phyloP scores from a whole-genome alignment of 2,888 invertebrate species.

The Oligia latruncula region DNA sequence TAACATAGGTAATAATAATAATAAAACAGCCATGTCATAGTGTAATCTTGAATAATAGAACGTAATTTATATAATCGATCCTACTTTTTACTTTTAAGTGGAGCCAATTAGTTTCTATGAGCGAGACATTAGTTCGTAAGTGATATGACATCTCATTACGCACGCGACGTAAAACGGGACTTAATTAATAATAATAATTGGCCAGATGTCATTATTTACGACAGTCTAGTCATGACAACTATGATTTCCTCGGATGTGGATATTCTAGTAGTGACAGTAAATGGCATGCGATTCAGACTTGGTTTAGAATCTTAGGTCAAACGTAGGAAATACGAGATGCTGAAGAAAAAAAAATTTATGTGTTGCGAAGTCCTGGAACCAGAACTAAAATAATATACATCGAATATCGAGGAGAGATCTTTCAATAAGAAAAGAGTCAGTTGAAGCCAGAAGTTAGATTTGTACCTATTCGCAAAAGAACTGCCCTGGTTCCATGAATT shows the following conservation, averaged over 20 bases:
- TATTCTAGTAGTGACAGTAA: background rate
- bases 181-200: background rate
- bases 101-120: constrained; percentile 26
- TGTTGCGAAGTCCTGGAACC: no score
- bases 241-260: background rate
- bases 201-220: background rate
- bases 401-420: background rate
- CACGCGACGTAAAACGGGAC: background rate
- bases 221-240: background rate
- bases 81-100: constrained; percentile 37
- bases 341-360: no score
- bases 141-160: constrained; percentile 7
- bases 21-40: constrained; percentile 20
- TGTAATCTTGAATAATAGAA: constrained; percentile 34
- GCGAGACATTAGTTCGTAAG: background rate
- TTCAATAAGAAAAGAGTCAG: background rate
- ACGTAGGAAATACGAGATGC: background rate
- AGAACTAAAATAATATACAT: background rate
- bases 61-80: constrained; percentile 38
- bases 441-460: background rate
- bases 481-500: background rate
- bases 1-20: background rate
- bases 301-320: background rate
- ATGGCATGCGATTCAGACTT: background rate
- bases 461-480: background rate